phyloP scores from a whole-genome alignment of 2,888 invertebrate genomes.

The Tachina fera region DNA sequence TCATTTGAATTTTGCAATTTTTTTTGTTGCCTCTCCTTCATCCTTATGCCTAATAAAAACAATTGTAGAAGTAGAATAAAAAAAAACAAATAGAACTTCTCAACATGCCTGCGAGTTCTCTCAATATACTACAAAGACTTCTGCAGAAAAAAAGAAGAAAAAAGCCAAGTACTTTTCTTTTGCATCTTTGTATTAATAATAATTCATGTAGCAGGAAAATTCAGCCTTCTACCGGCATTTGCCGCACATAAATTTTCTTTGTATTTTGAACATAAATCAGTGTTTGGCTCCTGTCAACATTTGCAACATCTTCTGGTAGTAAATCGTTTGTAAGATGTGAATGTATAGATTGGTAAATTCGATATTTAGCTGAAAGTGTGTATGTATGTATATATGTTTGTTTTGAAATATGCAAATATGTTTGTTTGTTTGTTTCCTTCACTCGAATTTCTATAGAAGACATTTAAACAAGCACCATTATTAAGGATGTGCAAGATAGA shows the following conservation, averaged over 20 bases:
- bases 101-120: slow-evolving; percentile 47
- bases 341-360: slow-evolving; percentile 27
- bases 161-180: slow-evolving; percentile 13
- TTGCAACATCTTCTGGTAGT: slow-evolving; percentile 70
- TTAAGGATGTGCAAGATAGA: slow-evolving; percentile 51
- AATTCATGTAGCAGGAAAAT: slow-evolving; percentile 28
- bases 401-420: neutral
- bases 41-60: slow-evolving; percentile 44
- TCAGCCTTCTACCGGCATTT: slow-evolving; percentile 59
- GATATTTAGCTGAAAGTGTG: slow-evolving; percentile 14
- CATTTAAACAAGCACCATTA: slow-evolving; percentile 36
- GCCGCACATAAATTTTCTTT: slow-evolving; percentile 80
- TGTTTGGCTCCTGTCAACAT: slow-evolving; percentile 79
- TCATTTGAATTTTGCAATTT: slow-evolving; percentile 65
- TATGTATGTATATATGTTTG: slow-evolving; percentile 13
- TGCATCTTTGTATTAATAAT: neutral
- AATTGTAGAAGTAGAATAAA: neutral
- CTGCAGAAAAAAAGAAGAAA: neutral
- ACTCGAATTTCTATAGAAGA: slow-evolving; percentile 18
- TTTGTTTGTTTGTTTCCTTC: slow-evolving; percentile 24
- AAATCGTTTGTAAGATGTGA: slow-evolving; percentile 68
- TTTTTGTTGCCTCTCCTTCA: neutral
- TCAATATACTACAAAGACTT: slow-evolving; percentile 35
- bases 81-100: slow-evolving; percentile 25
- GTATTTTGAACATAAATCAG: slow-evolving; percentile 79